phyloP scores from a whole-genome alignment of 2,797 vertebrate genomes.

The Alauda arvensis region DNA sequence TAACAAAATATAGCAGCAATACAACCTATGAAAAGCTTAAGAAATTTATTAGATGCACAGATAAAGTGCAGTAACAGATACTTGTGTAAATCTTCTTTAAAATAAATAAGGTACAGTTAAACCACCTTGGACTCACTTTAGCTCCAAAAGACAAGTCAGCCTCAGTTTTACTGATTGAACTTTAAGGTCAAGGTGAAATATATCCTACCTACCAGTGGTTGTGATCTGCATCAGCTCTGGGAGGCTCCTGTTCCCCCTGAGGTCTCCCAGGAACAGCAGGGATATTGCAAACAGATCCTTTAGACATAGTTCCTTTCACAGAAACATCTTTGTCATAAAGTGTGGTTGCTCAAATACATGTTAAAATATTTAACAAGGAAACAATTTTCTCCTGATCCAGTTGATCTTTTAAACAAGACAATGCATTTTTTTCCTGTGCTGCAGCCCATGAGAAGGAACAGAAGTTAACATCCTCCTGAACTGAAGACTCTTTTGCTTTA shows the following conservation, averaged over 20 bases:
- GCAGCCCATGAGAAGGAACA: conserved; percentile 51
- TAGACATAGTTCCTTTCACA: conserved; percentile 64
- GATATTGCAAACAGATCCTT: conserved; percentile 47
- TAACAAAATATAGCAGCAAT: conserved; percentile 59
- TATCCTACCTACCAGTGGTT: conserved; percentile 38
- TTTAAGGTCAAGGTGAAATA: conserved; percentile 65
- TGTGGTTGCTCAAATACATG: conserved; percentile 62
- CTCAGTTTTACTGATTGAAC: conserved; percentile 39
- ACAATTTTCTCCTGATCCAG: conserved; percentile 57
- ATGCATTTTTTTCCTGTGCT: conserved; percentile 38
- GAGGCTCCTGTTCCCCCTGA: conserved; percentile 41
- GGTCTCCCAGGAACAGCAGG: conserved; percentile 56
- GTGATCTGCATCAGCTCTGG: background rate
- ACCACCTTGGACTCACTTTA: conserved; percentile 52
- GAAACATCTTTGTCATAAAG: conserved; percentile 64
- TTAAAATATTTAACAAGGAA: conserved; percentile 71
- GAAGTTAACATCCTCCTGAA: conserved; percentile 44
- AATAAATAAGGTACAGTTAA: conserved; percentile 67
- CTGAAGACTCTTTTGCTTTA: conserved; percentile 25
- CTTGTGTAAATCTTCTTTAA: conserved; percentile 50
- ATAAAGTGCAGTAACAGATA: conserved; percentile 65
- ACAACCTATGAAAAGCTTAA: conserved; percentile 57
- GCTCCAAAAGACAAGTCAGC: conserved; percentile 33
- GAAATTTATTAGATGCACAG: conserved; percentile 65
- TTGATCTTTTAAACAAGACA: conserved; percentile 67